Conservation (phyloP, 2,797 vertebrate genomes). For the Silurus lanzhouensis region DNA sequence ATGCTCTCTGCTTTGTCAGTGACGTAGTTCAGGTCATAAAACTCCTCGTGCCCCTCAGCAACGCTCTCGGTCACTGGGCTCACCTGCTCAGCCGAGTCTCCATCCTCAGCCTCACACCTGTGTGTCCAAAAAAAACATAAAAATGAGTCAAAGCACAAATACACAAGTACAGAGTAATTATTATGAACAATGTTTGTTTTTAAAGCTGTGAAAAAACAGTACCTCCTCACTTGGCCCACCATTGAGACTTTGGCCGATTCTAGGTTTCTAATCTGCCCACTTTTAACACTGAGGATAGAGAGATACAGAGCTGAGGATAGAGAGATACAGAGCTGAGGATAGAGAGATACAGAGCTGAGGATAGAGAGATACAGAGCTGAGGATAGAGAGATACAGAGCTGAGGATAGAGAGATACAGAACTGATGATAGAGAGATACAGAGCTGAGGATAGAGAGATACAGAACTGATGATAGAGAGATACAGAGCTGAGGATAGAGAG, state of each 20-base stretch:
- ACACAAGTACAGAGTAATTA: too few species aligned
- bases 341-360: too few species aligned
- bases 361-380: background rate
- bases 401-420: background rate
- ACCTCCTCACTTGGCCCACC: constrained; percentile 74
- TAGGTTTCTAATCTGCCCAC: constrained; percentile 73
- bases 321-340: background rate
- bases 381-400: background rate
- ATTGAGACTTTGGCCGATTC: constrained; percentile 74
- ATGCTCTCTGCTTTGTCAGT: constrained; percentile 59
- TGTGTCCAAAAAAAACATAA: background rate
- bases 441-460: background rate
- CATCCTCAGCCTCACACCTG: constrained; percentile 66
- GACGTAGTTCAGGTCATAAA: constrained; percentile 63
- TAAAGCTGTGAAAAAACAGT: background rate
- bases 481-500: background rate
- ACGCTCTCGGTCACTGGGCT: constrained; percentile 58
- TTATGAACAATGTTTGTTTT: background rate
- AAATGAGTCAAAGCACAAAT: background rate
- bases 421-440: background rate
- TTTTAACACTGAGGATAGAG: constrained; percentile 63
- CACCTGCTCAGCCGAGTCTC: constrained; percentile 55
- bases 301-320: background rate
- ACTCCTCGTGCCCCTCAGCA: constrained; percentile 62
- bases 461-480: background rate